Evolutionary conservation across 2,888 invertebrate species (phyloP).

Genomic region (Drosophila fungiperda): DNA sequence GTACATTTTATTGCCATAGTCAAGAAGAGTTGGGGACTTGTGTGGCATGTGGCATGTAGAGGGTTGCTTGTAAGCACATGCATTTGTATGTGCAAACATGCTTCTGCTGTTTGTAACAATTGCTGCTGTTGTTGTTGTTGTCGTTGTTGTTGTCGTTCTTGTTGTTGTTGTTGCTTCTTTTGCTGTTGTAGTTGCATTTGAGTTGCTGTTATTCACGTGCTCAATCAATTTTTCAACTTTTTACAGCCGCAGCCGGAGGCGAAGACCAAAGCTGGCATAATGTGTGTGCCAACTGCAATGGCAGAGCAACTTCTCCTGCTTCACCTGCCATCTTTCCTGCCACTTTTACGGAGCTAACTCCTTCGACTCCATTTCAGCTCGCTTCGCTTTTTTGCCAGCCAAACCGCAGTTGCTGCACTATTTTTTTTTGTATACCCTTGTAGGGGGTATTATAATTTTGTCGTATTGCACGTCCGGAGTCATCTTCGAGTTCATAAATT

Average conservation of each 20-base stretch:
- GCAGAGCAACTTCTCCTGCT: neutral
- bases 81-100: constrained; percentile 74
- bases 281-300: constrained; percentile 26
- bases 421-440: constrained; percentile 3
- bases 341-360: neutral
- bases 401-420: constrained; percentile 31
- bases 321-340: neutral
- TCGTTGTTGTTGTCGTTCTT: neutral
- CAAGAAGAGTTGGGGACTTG: constrained; percentile 25
- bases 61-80: constrained; percentile 59
- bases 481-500: neutral
- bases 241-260: constrained; percentile 54
- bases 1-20: constrained; percentile 75
- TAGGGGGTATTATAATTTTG: neutral
- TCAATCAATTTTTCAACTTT: constrained; percentile 79
- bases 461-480: neutral
- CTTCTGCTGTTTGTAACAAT: constrained; percentile 41
- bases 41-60: constrained; percentile 19
- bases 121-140: neutral
- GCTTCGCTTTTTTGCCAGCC: constrained; percentile 33
- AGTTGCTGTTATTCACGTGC: constrained; percentile 75
- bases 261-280: constrained; percentile 30
- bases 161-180: neutral
- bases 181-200: constrained; percentile 50
- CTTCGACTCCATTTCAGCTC: constrained; percentile 14